phyloP scores from a whole-genome alignment of 1,140 invertebrate genomes.

The Grapholita molesta region DNA sequence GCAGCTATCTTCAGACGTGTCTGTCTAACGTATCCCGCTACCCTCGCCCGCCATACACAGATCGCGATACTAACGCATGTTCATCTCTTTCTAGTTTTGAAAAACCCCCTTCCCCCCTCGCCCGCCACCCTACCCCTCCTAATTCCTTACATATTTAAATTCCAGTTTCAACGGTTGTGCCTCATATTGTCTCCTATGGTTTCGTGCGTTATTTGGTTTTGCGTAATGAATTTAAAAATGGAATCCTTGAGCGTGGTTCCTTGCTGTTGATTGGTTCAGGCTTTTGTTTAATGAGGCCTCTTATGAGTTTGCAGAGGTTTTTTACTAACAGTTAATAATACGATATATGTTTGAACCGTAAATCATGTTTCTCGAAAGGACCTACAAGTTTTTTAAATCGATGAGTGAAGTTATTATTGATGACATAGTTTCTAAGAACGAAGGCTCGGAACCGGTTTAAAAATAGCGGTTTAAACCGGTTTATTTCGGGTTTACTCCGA shows the following conservation, averaged over 20 bases:
- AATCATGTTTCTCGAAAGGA: too few species aligned
- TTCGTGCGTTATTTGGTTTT: constrained; percentile 43
- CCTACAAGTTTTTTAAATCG: too few species aligned
- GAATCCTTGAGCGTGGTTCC: neutral
- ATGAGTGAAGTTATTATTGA: too few species aligned
- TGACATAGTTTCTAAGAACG: too few species aligned
- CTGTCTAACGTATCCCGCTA: constrained; percentile 35
- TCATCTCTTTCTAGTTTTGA: constrained; percentile 77
- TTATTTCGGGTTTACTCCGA: too few species aligned
- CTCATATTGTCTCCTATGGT: constrained; percentile 69
- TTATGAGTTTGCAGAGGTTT: neutral
- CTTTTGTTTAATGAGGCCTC: neutral
- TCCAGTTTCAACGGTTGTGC: constrained; percentile 69
- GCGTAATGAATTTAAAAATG: constrained; percentile 14
- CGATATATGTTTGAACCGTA: too few species aligned
- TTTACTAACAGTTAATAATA: neutral
- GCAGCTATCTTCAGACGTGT: constrained; percentile 46
- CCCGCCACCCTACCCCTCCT: constrained; percentile 43
- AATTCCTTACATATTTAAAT: constrained; percentile 78
- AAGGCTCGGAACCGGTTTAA: too few species aligned
- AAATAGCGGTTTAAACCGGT: too few species aligned
- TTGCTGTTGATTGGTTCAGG: neutral
- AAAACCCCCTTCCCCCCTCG: constrained; percentile 46
- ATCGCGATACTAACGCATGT: constrained; percentile 75
- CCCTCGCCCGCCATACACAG: constrained; percentile 42